phyloP scores from a whole-genome alignment of 2,888 invertebrate species.

The Yponomeuta cagnagella region DNA sequence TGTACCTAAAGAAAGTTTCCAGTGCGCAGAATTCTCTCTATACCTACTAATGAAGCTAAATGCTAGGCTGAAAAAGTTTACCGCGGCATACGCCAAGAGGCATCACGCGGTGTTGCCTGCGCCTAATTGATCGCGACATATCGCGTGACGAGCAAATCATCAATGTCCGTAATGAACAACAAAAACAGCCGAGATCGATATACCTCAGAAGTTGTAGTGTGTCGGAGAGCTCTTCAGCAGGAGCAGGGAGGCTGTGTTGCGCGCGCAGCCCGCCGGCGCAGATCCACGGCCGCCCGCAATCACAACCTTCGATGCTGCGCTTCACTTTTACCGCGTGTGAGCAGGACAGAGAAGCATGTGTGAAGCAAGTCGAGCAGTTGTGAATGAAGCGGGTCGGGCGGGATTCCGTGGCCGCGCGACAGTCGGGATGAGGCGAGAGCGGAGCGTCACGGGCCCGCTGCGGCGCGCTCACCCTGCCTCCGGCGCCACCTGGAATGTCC shows the following conservation, averaged over 20 bases:
- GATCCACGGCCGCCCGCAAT: constrained; percentile 21
- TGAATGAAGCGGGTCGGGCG: constrained; percentile 3
- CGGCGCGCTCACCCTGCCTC: constrained; percentile 85
- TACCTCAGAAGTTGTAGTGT: constrained; percentile 17
- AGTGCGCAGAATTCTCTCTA: neutral
- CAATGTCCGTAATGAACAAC: constrained; percentile 19
- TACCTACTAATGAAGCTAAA: neutral
- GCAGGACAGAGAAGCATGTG: constrained; percentile 13
- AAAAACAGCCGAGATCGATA: constrained; percentile 23
- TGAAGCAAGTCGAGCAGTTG: neutral
- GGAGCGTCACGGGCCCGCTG: constrained; percentile 76
- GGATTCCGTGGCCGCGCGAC: constrained; percentile 31
- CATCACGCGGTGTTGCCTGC: neutral
- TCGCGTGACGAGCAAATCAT: constrained; percentile 7
- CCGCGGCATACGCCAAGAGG: neutral
- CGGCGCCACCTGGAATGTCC: constrained; percentile 90
- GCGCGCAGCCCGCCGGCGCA: constrained; percentile 39
- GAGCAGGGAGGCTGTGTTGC: constrained; percentile 54
- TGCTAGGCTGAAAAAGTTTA: neutral
- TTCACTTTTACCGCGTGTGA: constrained; percentile 4
- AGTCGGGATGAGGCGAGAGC: constrained; percentile 69
- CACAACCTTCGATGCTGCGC: constrained; percentile 21
- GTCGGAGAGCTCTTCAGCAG: constrained; percentile 29
- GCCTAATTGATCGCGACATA: constrained; percentile 11
- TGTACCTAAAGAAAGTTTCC: neutral